Evolutionary conservation across 2,113 vertebrate species (phyloP).

Genomic region (Paradoxurus hermaphroditus): DNA sequence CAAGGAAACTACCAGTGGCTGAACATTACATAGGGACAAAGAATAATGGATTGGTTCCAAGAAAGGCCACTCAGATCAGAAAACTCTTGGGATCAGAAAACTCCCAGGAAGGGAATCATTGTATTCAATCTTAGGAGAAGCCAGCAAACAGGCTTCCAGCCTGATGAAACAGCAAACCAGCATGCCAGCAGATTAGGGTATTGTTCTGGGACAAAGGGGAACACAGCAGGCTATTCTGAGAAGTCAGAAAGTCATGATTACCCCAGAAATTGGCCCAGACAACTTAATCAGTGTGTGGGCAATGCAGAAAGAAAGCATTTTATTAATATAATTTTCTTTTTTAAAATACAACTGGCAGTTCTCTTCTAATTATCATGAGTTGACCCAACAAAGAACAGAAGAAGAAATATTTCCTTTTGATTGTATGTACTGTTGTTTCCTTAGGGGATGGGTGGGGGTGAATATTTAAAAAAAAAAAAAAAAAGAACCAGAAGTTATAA

Average conservation of each 20-base stretch:
- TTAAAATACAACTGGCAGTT: conserved; percentile 19
- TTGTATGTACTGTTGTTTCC: background rate
- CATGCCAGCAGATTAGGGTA: background rate
- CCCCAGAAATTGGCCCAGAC: background rate
- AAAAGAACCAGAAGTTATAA: background rate
- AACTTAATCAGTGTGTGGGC: background rate
- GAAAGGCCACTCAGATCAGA: background rate
- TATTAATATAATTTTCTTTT: conserved; percentile 55
- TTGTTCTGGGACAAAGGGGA: background rate
- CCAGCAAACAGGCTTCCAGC: too few species aligned
- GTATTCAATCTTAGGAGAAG: background rate
- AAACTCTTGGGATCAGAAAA: background rate
- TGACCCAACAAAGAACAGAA: background rate
- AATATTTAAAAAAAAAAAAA: background rate
- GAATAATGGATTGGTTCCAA: background rate
- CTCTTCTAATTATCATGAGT: conserved; percentile 38
- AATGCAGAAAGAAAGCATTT: background rate
- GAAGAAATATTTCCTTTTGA: conserved; percentile 50
- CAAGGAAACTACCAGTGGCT: background rate
- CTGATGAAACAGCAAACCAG: background rate
- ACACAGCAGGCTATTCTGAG: background rate
- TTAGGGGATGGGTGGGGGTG: background rate
- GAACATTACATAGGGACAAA: background rate
- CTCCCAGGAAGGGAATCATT: background rate
- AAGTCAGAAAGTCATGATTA: background rate